Conservation (phyloP, 2,797 vertebrate species). For the Pseudochromis fuscus region DNA sequence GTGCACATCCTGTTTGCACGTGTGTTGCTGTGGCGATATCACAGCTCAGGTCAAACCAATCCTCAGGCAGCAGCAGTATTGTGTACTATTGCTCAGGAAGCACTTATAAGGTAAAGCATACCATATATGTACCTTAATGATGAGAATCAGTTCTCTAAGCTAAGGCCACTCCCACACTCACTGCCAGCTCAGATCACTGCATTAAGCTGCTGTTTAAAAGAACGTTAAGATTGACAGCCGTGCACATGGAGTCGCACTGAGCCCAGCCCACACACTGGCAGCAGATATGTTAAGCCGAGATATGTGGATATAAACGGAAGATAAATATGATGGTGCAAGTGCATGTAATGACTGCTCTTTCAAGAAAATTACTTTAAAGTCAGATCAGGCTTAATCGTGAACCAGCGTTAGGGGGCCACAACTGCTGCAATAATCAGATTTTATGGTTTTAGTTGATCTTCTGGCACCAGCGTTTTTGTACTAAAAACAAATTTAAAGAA, state of each 20-base stretch:
- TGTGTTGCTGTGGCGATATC: too few species aligned
- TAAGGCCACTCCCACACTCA: neutral
- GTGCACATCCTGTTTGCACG: neutral
- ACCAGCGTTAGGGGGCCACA: neutral
- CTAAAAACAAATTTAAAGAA: constrained; percentile 3
- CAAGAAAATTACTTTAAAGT: constrained; percentile 17
- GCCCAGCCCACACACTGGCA: constrained; percentile 1
- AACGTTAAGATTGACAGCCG: neutral
- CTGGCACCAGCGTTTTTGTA: neutral
- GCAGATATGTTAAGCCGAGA: constrained; percentile 7
- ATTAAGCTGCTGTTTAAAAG: neutral
- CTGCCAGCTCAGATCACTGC: neutral
- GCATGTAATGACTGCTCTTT: constrained; percentile 18
- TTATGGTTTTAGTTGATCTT: constrained; percentile 9
- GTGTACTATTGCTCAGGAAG: too few species aligned
- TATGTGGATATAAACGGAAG: constrained; percentile 21
- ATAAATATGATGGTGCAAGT: constrained; percentile 26
- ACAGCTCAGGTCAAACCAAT: neutral
- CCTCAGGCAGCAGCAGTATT: too few species aligned
- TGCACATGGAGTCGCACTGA: neutral
- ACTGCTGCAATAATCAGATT: neutral
- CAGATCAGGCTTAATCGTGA: constrained; percentile 9
- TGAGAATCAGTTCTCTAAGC: neutral
- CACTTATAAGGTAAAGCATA: too few species aligned
- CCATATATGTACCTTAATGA: neutral